A percentile compares a stretch with the other conserved stretches of the same genome.
phyloP scores from a whole-genome alignment of 2,797 vertebrate genomes.

The Astyanax mexicanus region DNA sequence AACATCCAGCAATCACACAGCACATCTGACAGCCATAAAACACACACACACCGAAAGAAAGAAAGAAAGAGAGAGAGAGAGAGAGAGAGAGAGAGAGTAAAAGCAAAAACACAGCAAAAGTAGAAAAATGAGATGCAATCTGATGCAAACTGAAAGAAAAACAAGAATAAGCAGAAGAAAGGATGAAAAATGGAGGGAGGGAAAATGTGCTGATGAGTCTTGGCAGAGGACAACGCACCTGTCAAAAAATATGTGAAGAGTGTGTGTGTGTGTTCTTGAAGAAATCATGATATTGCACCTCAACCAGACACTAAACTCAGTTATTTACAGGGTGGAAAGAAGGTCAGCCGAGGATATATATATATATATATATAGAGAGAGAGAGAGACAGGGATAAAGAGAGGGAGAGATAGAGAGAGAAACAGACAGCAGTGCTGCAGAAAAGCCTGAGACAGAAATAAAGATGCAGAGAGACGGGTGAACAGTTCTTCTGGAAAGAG shows the following conservation, averaged over 20 bases:
- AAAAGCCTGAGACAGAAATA: not conserved
- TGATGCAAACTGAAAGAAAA: conserved; percentile 28
- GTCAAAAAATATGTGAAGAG: not conserved
- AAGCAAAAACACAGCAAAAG: conserved; percentile 21
- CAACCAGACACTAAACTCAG: not conserved
- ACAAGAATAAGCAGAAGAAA: not conserved
- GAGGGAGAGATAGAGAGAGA: conserved; percentile 40
- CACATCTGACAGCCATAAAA: conserved; percentile 32
- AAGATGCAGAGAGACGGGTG: not conserved
- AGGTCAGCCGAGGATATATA: conserved; percentile 30
- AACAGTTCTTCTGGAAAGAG: not conserved
- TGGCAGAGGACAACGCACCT: not conserved
- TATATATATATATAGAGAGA: conserved; percentile 40
- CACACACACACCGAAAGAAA: conserved; percentile 17
- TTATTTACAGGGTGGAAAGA: conserved; percentile 13
- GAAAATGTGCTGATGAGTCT: conserved; percentile 10
- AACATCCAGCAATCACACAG: conserved; percentile 36
- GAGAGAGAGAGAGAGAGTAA: too few relatives aligned
- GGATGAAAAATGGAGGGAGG: not conserved
- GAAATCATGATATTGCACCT: conserved; percentile 15
- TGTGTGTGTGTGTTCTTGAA: not conserved
- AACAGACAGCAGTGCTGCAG: not conserved
- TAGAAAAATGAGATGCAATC: conserved; percentile 37
- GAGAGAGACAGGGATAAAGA: conserved; percentile 31
- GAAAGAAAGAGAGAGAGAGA: too few relatives aligned